Conservation (phyloP, 2,113 vertebrate genomes). For the Murina feae region DNA sequence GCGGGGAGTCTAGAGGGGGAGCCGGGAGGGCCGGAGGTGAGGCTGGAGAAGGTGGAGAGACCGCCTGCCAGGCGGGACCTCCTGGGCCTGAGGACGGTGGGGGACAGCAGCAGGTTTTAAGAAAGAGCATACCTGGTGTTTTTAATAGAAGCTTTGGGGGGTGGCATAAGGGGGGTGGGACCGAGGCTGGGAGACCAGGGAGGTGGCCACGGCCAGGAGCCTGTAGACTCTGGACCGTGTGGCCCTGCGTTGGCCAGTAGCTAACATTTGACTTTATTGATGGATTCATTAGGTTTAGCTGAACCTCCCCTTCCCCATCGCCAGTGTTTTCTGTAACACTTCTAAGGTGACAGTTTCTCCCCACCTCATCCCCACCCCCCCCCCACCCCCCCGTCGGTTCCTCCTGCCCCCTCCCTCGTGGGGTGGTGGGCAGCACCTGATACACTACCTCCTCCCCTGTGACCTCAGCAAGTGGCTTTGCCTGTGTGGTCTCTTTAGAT, state of each 20-base stretch:
- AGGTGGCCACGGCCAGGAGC: background rate
- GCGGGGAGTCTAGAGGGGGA: background rate
- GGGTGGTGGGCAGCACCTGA: accelerated
- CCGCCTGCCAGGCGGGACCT: background rate
- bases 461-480: background rate
- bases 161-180: background rate
- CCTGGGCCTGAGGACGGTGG: background rate
- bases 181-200: background rate
- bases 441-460: accelerated
- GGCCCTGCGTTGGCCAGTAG: background rate
- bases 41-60: background rate
- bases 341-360: background rate
- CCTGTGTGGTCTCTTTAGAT: background rate
- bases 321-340: background rate
- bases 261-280: background rate
- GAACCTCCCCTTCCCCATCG: background rate
- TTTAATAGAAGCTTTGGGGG: background rate
- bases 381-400: accelerated
- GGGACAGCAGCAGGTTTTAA: background rate
- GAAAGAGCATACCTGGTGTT: background rate
- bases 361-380: too few species aligned
- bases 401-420: background rate
- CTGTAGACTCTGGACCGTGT: background rate
- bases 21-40: background rate
- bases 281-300: background rate